A percentile compares a stretch with the other conserved stretches of the same genome.
These are phyloP conservation scores for Phragmatobia fuliginosa DNA, from an alignment of 2,888 invertebrate species.

Conservation along the genomic window DNA sequence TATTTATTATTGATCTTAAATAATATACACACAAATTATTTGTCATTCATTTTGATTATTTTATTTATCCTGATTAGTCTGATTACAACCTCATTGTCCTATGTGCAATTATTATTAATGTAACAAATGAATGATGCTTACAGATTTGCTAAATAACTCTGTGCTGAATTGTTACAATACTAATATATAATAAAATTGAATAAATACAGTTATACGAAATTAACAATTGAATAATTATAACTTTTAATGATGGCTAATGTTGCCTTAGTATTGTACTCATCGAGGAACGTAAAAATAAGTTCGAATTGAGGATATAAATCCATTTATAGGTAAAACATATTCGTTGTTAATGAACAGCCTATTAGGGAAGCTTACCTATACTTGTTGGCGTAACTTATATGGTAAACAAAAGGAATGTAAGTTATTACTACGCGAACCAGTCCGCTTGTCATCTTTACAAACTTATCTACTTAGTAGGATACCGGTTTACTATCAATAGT, in stretches of 20 bases:
- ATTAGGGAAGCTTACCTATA: slow-evolving; percentile 67
- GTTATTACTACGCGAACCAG: slow-evolving; percentile 65
- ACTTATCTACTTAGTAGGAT: slow-evolving; percentile 68
- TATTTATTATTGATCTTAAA: slow-evolving; percentile 78
- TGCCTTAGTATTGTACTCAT: slow-evolving; percentile 29
- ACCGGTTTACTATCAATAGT: slow-evolving; percentile 55
- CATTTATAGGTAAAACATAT: slow-evolving; percentile 69
- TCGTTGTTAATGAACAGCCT: slow-evolving; percentile 85
- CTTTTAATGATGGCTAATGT: slow-evolving; percentile 37
- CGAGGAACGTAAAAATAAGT: slow-evolving; percentile 10
- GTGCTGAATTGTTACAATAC: slow-evolving; percentile 71
- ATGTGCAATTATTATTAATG: slow-evolving; percentile 80
- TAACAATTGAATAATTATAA: slow-evolving; percentile 35
- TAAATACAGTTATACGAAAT: slow-evolving; percentile 58
- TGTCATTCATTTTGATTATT: slow-evolving; percentile 78
- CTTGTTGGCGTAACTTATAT: slow-evolving; percentile 26
- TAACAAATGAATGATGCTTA: slow-evolving; percentile 74
- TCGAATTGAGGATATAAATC: slow-evolving; percentile 34
- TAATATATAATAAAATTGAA: slow-evolving; percentile 57
- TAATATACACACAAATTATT: slow-evolving; percentile 85
- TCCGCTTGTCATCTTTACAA: slow-evolving; percentile 63
- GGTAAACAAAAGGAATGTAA: slow-evolving; percentile 45
- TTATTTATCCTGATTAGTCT: slow-evolving; percentile 77
- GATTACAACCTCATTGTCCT: slow-evolving; percentile 85
- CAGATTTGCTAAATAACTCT: slow-evolving; percentile 63